A percentile compares a stretch with the other conserved stretches of the same genome.
phyloP scores from a whole-genome alignment of 2,113 vertebrate genomes.

The Platichthys stellatus region DNA sequence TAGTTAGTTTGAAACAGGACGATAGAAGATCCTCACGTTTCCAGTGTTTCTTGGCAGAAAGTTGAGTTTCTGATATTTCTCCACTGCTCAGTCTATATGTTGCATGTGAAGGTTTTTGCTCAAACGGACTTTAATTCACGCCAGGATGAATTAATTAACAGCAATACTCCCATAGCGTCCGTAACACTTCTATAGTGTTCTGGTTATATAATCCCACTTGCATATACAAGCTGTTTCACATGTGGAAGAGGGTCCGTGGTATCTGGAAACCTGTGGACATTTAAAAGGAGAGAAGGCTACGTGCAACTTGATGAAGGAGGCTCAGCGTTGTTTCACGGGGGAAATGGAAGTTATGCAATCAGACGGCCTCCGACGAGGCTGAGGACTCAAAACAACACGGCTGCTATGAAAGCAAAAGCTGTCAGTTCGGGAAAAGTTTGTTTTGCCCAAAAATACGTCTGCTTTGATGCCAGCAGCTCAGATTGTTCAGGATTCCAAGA shows the following conservation, averaged over 20 bases:
- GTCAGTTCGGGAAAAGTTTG: background rate
- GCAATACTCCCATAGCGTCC: background rate
- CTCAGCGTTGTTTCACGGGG: slow-evolving; percentile 13
- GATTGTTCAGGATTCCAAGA: background rate
- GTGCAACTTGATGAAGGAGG: slow-evolving; percentile 23
- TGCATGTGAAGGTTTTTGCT: slow-evolving; percentile 12
- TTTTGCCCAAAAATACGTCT: background rate
- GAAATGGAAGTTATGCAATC: slow-evolving; percentile 29
- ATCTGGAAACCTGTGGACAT: slow-evolving; percentile 30
- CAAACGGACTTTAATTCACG: slow-evolving; percentile 11
- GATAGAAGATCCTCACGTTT: slow-evolving; percentile 7
- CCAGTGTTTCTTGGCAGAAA: slow-evolving; percentile 17
- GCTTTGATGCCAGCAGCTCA: background rate
- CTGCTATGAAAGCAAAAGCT: background rate
- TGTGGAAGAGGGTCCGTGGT: slow-evolving; percentile 21
- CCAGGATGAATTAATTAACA: slow-evolving; percentile 20
- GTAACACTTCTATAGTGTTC: background rate
- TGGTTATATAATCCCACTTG: slow-evolving; percentile 33
- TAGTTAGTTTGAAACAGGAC: slow-evolving; percentile 12
- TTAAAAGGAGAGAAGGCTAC: background rate
- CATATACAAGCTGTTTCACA: slow-evolving; percentile 28
- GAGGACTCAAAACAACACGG: slow-evolving; percentile 6
- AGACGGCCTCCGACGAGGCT: slow-evolving; percentile 6
- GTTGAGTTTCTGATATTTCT: background rate
- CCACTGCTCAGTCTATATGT: slow-evolving; percentile 19